Evolutionary conservation across 2,113 vertebrate genomes (phyloP), one percentile per base, ranked within the genome.

Genomic region (Ophthalmolycus amberensis): DNA sequence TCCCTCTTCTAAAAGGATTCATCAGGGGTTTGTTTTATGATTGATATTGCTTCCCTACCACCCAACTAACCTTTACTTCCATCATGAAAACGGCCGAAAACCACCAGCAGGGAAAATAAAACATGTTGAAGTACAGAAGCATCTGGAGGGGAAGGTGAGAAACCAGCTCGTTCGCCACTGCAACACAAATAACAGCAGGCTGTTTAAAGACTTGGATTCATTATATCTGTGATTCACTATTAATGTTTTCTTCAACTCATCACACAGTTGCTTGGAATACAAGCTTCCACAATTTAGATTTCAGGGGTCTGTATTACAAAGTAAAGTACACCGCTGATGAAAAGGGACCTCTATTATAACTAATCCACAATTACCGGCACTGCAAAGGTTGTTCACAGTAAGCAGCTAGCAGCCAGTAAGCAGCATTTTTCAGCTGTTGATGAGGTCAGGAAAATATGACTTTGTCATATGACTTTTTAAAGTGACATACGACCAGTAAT

Each of bases 101-200:
- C 92, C 94, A 96, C 97, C 97, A 97, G 20, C 94, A 95, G 0
- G 95, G 96, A 46, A 96, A 96, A 87, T 94, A 97, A 88, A 92
- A 94, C 83, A 80, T 82, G 2, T 96, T 97, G 93, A 97, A 97
- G 89, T 96, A 97, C 9, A 97, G 93, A 64, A 96, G 88, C 95
- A 97, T 95, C 92, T 97, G 96, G 18, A 97, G 95, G 1, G 95
- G 95, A n/a, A 97, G 94, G 80, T 95, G 94, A 75, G 96, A 93
- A 48, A 95, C 91, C 73, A 95, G 75, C 80, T 95, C 90, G 0
- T 91, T 94, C 48, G 81, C 94, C 65, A 85, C 94, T 95, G 89
- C 18, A 86, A 87, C 16, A 62, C 4, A 81, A 76, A 65, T 1
- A 40, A 38, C 7, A 69, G 20, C 0, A 22, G 5, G 46, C 50